Base-by-base conservation (phyloP, 2,797 vertebrate species). In the Fratercula arctica region DNA sequence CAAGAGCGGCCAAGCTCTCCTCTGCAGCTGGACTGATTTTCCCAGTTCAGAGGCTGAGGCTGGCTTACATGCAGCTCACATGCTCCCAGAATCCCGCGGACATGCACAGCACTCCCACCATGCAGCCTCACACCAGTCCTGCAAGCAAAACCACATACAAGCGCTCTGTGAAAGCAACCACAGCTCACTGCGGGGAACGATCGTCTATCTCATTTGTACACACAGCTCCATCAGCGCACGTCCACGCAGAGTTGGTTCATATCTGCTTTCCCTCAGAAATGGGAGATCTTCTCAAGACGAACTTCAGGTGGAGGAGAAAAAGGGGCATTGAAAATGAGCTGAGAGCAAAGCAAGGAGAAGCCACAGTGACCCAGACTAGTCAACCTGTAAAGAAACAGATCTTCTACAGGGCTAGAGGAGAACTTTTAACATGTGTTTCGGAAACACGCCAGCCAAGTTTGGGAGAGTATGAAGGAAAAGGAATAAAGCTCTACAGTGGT, bases 101-200 rank as follows among this genome's bases (percentile, higher is more conserved):
- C 26, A 76, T 0, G 2, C 29, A 14, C 11, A 19, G 33, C 3
- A 5, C 37, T 68, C 56, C 53, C 10, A 5, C 33, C 57, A 64
- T 0, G 2, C 35, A 61, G 74, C 19, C 56, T 26, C 46, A 29
- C n/a, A 25, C 33, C 26, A 10, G 28, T 4, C 56, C 60, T 21
- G 45, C 0, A 1, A 57, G 53, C 25, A 31, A 45, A 76, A 43
- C 64, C 4, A 23, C 33, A 13, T 2, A 21, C 35, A 33, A 24
- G 61, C 0, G 3, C 68, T 17, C 46, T 33, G 45, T 10, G 69
- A 80, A 43, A 87, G 53, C 48, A 70, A 43, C 7, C 37, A n/a
- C 23, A 60, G 53, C 53, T 78, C 20, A 3, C 1, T 6, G 24
- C 0, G 0, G 70, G 50, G 29, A 73, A 10, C 0, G 0, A 43